phyloP scores from a whole-genome alignment of 2,888 invertebrate genomes.

The Chirona hameri region DNA sequence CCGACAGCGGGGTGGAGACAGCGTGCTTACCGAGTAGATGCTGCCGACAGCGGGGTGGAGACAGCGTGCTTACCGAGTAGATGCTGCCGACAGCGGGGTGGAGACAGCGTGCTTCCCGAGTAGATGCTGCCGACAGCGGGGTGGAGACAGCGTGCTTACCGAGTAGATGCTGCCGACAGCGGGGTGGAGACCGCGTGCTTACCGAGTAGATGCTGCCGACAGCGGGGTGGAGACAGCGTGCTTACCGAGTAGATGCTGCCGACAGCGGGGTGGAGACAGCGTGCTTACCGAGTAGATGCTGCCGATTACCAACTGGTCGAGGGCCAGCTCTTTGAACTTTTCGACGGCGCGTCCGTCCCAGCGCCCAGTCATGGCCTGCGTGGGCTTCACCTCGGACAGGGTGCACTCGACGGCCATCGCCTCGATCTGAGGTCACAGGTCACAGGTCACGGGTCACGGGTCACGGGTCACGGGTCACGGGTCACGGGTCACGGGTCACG shows the following conservation, averaged over 20 bases:
- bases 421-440: not conserved
- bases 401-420: slow-evolving; percentile 48
- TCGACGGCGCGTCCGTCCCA: not conserved
- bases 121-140: too few relatives aligned
- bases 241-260: slow-evolving; percentile 3
- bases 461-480: too few relatives aligned
- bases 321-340: not conserved
- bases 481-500: too few relatives aligned
- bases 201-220: too few relatives aligned
- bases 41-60: too few relatives aligned
- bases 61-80: not conserved
- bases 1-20: too few relatives aligned
- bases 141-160: not conserved
- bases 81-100: not conserved
- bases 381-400: slow-evolving; percentile 46
- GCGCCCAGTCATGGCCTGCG: slow-evolving; percentile 33
- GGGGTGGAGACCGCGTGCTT: too few relatives aligned
- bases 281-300: not conserved
- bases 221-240: too few relatives aligned
- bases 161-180: not conserved
- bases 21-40: too few relatives aligned
- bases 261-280: too few relatives aligned
- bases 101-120: too few relatives aligned
- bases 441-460: too few relatives aligned
- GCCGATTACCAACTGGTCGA: not conserved